phyloP scores from a whole-genome alignment of 2,797 vertebrate species.

The Arnoldichthys spilopterus region DNA sequence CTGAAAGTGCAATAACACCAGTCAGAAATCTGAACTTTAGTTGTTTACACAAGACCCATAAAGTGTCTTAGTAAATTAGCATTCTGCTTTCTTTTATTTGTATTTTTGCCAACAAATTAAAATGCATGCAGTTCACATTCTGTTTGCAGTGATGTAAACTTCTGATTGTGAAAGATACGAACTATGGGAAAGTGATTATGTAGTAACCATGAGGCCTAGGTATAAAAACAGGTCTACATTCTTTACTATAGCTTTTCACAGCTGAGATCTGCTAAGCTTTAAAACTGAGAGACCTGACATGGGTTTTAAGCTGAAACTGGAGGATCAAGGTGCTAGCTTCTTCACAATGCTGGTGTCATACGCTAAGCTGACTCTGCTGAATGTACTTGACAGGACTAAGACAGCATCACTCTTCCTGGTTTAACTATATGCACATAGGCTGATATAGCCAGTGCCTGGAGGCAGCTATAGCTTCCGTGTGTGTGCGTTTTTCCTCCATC shows the following conservation, averaged over 20 bases:
- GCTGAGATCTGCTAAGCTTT: background rate
- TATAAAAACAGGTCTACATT: background rate
- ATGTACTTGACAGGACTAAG: conserved; percentile 13
- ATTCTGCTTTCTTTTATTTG: background rate
- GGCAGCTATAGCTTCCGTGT: conserved; percentile 21
- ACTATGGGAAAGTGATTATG: background rate
- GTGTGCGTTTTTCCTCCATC: background rate
- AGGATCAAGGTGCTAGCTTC: background rate
- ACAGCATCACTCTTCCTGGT: conserved; percentile 14
- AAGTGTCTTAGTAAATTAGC: too few relatives aligned
- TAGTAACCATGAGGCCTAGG: background rate
- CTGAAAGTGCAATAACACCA: too few relatives aligned
- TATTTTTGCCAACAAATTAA: background rate
- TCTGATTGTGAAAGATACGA: background rate
- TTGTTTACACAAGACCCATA: too few relatives aligned
- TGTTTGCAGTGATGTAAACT: background rate
- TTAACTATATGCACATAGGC: conserved; percentile 24
- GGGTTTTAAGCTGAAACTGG: too few relatives aligned
- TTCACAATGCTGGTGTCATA: conserved; percentile 23
- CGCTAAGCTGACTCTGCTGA: conserved; percentile 15
- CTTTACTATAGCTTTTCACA: background rate
- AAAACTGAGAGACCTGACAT: conserved; percentile 13
- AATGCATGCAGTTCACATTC: background rate
- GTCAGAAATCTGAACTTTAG: too few relatives aligned
- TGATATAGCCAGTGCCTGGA: background rate